phyloP scores from a whole-genome alignment of 2,113 vertebrate genomes.

The Petrocephalus zakoni region DNA sequence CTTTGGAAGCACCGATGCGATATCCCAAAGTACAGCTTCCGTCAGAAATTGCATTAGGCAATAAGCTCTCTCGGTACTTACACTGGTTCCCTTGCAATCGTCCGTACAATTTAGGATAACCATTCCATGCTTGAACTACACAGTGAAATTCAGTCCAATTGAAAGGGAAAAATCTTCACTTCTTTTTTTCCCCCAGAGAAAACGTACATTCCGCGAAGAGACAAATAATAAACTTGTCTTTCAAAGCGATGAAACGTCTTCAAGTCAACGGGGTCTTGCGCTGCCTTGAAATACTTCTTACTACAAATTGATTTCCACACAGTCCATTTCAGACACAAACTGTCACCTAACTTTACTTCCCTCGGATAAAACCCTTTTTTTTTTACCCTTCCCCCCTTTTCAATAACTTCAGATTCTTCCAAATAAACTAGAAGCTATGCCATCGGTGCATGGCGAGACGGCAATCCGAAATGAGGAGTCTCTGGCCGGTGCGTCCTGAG shows the following conservation, averaged over 20 bases:
- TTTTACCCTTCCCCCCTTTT: constrained; percentile 33
- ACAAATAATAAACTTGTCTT: constrained; percentile 5
- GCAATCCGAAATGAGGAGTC: constrained; percentile 43
- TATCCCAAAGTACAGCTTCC: constrained; percentile 41
- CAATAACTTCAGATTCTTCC: constrained; percentile 40
- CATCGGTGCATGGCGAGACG: constrained; percentile 42
- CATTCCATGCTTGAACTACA: constrained; percentile 15
- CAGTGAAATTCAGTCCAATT: constrained; percentile 16
- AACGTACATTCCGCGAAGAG: constrained; percentile 24
- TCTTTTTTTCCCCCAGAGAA: background rate
- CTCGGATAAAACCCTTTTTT: constrained; percentile 21
- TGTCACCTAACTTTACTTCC: constrained; percentile 27
- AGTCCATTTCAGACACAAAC: constrained; percentile 35
- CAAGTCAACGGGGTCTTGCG: constrained; percentile 2
- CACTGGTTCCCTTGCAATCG: constrained; percentile 22
- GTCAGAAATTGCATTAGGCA: background rate
- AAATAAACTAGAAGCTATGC: constrained; percentile 38
- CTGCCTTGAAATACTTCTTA: constrained; percentile 14
- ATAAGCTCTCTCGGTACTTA: constrained; percentile 8
- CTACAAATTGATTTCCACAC: constrained; percentile 13
- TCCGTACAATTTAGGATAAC: constrained; percentile 7
- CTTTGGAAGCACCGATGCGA: constrained; percentile 22
- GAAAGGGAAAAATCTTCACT: background rate
- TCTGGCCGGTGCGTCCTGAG: constrained; percentile 37
- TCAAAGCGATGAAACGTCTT: constrained; percentile 11